Base-by-base conservation (phyloP, 1,140 invertebrate genomes). In the Drosophila nannoptera region DNA sequence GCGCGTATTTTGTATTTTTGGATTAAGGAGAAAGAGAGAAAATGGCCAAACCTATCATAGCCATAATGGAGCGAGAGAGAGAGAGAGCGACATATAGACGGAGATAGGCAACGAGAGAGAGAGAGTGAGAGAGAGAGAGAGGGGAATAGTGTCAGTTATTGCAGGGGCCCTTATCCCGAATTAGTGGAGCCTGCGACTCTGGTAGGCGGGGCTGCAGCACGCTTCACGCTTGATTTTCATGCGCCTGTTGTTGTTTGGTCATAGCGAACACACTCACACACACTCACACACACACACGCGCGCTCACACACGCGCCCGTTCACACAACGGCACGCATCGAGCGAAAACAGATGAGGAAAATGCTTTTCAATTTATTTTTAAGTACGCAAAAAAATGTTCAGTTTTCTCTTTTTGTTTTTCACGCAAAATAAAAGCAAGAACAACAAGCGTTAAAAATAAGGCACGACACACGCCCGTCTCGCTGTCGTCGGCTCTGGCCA, bases 331-430 rank as follows among this genome's bases (percentile, higher is more conserved):
- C 42, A 43, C n/a, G 29, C 5, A 42, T 5, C 8, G 40, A 45
- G 29, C 12, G 11, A n/a, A 78, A 73, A 76, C 65, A 84, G 73
- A 77, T 80, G 77, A 86, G 69, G 77, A 86, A 86, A 86, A 86
- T 86, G 82, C 71, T 87, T 86, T 84, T 87, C 82, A 86, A 86
- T 86, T 86, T 86, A 86, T 86, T 86, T 86, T 87, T 86, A 86
- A 86, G 81, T 86, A 86, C 81, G 50, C 86, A 86, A 86, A 86
- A 86, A 86, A 86, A 86, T 80, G 12, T 43, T n/a, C 14, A 14
- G n/a, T 43, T 14, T 43, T 16, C 14, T 43, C 14, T 16, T 43
- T 14, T 43, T 43, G 9, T 12, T 42, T 42, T 77, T 49, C 36
- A 52, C 50, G 50, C 43, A 62, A 68, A 11, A 35, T 12, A 49